Evolutionary conservation across 2,888 invertebrate genomes (phyloP), one percentile per base, ranked within the genome.

Genomic region (Elegia similella): DNA sequence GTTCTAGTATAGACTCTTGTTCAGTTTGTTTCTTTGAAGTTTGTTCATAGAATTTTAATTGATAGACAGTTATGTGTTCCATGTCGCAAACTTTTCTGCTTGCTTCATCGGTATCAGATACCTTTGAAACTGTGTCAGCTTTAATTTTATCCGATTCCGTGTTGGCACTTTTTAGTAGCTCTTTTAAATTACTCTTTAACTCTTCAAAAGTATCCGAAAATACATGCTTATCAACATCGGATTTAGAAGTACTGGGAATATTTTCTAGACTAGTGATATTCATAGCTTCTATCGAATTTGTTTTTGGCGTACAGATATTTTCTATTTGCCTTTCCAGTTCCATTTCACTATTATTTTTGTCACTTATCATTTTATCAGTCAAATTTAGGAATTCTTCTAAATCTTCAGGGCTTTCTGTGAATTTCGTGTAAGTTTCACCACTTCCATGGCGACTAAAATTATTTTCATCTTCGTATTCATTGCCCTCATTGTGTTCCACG

Each of bases 381-480:
- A 90, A 65, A 59, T 72, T 82, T 56, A 90, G 79, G 66, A 91
- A 91, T 69, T 91, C 91, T 63, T 89, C 86, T 62, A 91, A 78
- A 65, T 88, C 86, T 12, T 75, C 76, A 6, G 88, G 78, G 62
- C 87, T 77, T 67, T 88, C 88, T 8, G 86, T 84, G 60, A 87
- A 88, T 71, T 91, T 91, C 38, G 91, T 91, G 55, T 91, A 91
- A 15, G 91, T 90, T 52, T 88, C 88, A 44, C 90, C 84, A 67
- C 90, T 91, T 2, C 88, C 87, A 61, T 85, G 82, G 42, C 88
- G 81, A 65, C 81, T 76, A 46, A 76, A 72, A 46, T 78, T 70
- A 52, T 76, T 71, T 55, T 69, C 75, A 46, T 66, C 62, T 16
- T 71, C 66, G 13, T 67, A 66, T 44, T 73, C 72, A 48, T 67